Evolutionary conservation across 2,797 vertebrate species (phyloP).

Genomic region (Enoplosus armatus): DNA sequence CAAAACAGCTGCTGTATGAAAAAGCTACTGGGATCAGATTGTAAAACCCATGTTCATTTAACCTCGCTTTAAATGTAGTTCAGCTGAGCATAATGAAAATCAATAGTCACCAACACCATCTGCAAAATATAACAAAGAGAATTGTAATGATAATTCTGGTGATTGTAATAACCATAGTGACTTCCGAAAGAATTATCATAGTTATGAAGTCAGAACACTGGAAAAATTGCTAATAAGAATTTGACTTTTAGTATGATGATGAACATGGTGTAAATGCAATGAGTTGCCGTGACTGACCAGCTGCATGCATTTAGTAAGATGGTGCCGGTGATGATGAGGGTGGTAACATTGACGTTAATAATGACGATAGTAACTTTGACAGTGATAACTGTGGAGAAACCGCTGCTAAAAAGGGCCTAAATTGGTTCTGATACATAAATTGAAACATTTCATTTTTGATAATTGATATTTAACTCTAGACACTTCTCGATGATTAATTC

Average conservation of each 20-base stretch:
- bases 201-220: no score
- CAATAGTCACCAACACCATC: constrained; percentile 14
- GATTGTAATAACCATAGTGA: not conserved
- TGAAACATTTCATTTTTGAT: constrained; percentile 58
- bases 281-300: not conserved
- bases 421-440: constrained; percentile 32
- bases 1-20: constrained; percentile 1
- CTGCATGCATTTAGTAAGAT: not conserved
- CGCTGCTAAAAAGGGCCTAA: not conserved
- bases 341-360: not conserved
- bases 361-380: not conserved
- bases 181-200: not conserved
- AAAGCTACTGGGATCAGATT: constrained; percentile 7
- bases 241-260: not conserved
- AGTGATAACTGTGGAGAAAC: not conserved
- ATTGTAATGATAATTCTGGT: not conserved
- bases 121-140: constrained; percentile 1
- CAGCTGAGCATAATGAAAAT: constrained; percentile 6
- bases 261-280: not conserved
- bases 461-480: constrained; percentile 59
- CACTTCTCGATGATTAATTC: constrained; percentile 61
- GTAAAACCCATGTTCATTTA: constrained; percentile 7
- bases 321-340: not conserved
- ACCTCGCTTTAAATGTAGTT: constrained; percentile 13
- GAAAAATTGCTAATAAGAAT: not conserved